Conservation (phyloP, 2,888 invertebrate genomes). For the Lepidocyrtoides sp. region DNA sequence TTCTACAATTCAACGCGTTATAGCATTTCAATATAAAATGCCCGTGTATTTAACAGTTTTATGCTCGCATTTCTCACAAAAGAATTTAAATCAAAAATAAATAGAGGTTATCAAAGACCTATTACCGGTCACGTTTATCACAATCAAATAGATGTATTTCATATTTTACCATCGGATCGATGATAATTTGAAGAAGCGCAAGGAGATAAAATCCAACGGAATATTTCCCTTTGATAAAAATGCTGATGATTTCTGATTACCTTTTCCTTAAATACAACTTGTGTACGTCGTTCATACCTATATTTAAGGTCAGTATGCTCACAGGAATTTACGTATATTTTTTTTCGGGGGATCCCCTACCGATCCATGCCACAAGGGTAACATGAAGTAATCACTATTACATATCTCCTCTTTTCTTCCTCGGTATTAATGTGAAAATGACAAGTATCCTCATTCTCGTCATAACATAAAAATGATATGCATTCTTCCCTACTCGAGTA, state of each 20-base stretch:
- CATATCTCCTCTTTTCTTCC: background rate
- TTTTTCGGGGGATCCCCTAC: slow-evolving; percentile 12
- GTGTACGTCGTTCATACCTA: no score
- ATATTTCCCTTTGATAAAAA: slow-evolving; percentile 19
- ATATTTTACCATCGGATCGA: slow-evolving; percentile 25
- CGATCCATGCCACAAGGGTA: background rate
- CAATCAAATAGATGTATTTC: slow-evolving; percentile 55
- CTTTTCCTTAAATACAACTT: no score
- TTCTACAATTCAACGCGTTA: no score
- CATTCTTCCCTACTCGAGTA: background rate
- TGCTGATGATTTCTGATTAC: slow-evolving; percentile 27
- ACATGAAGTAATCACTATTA: slow-evolving; percentile 1
- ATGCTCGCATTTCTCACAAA: slow-evolving; percentile 7
- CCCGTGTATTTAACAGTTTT: background rate
- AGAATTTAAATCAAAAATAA: slow-evolving; percentile 32
- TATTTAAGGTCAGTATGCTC: background rate
- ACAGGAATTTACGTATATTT: background rate
- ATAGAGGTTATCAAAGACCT: slow-evolving; percentile 60
- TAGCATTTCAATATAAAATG: background rate
- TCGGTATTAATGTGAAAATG: background rate
- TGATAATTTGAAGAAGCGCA: background rate
- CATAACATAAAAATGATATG: background rate
- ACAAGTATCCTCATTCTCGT: background rate
- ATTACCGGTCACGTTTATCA: slow-evolving; percentile 72
- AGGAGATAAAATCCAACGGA: background rate